Percentiles rank a stretch among this genome's conserved stretches.
Evolutionary conservation across 2,113 vertebrate genomes (phyloP).

Genomic region (Lophotis ruficrista): DNA sequence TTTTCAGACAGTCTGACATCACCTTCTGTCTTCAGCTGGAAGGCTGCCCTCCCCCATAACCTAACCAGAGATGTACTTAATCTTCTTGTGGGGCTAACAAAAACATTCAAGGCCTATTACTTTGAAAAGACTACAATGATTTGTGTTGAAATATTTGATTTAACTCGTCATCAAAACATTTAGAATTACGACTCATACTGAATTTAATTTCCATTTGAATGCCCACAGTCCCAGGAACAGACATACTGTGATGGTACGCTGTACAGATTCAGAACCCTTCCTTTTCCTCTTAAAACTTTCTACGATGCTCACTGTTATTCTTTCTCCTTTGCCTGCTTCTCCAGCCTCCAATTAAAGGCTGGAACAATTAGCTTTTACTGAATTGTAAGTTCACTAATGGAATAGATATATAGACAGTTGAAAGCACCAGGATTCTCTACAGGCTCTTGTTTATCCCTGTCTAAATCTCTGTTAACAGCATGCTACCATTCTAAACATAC

Average conservation of each 20-base stretch:
- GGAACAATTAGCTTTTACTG: background rate
- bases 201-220: background rate
- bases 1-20: background rate
- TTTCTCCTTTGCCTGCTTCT: background rate
- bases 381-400: background rate
- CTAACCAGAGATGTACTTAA: background rate
- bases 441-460: constrained; percentile 18
- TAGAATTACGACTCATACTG: background rate
- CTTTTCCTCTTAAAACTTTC: background rate
- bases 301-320: background rate
- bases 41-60: accelerated
- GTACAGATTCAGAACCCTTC: background rate
- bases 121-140: background rate
- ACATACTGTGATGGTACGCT: background rate
- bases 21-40: background rate
- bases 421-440: constrained; percentile 30
- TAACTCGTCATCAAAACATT: background rate
- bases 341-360: background rate
- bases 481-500: constrained; percentile 29
- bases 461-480: constrained; percentile 35
- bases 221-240: background rate
- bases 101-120: background rate
- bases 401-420: constrained; percentile 21
- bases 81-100: background rate
- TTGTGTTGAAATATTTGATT: background rate